phyloP scores from a whole-genome alignment of 2,797 vertebrate species.

The Anguilla marmorata region DNA sequence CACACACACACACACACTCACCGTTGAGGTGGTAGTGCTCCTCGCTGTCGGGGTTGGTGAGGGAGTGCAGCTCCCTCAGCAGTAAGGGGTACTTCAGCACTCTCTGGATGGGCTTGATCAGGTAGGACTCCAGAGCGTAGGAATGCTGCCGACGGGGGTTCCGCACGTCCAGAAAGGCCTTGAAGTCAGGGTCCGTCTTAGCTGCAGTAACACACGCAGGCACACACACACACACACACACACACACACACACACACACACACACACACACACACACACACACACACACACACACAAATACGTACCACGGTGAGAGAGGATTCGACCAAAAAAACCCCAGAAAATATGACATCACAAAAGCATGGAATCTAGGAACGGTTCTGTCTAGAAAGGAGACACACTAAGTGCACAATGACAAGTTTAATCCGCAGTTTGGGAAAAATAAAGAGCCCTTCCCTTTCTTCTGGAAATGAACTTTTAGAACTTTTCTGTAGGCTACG shows the following conservation, averaged over 20 bases:
- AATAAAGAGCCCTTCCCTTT: not conserved
- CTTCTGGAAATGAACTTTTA: not conserved
- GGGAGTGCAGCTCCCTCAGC: slow-evolving; percentile 86
- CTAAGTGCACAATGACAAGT: not conserved
- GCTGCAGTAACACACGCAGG: slow-evolving; percentile 65
- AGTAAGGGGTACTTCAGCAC: slow-evolving; percentile 94
- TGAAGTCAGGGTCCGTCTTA: slow-evolving; percentile 88
- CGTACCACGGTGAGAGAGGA: not conserved
- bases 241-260: not conserved
- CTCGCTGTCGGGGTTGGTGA: slow-evolving; percentile 90
- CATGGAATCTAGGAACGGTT: not conserved
- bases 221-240: not conserved
- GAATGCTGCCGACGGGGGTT: slow-evolving; percentile 93
- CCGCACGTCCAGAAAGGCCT: slow-evolving; percentile 89
- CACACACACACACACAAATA: not conserved
- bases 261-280: not conserved
- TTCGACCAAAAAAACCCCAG: not conserved
- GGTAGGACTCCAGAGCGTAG: slow-evolving; percentile 92
- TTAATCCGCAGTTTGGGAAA: not conserved
- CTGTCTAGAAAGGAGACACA: not conserved
- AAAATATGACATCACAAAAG: not conserved
- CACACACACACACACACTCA: slow-evolving; percentile 52
- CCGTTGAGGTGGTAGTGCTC: slow-evolving; percentile 95
- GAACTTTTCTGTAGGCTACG: not conserved
- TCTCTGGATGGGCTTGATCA: slow-evolving; percentile 98